These are phyloP conservation scores for Kryptolebias marmoratus DNA, from an alignment of 2,113 vertebrate genomes.

Conservation along the genomic window DNA sequence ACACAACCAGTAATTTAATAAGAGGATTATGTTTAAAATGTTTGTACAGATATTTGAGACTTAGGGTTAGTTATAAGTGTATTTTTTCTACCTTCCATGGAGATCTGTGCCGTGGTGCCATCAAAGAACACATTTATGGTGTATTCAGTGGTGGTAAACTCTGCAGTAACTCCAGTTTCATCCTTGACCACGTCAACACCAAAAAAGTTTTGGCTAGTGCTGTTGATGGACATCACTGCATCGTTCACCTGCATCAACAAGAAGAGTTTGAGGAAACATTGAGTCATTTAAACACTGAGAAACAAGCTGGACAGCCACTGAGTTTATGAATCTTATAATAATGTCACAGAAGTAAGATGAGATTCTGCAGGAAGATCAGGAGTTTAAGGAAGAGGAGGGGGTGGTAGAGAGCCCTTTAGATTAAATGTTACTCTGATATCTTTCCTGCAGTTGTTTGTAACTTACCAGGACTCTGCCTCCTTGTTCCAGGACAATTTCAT, in stretches of 20 bases:
- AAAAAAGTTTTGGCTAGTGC: background rate
- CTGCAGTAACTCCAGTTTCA: constrained; percentile 13
- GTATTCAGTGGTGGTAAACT: fast-evolving
- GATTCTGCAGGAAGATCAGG: too few species aligned
- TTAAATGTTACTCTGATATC: too few species aligned
- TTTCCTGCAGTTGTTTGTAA: too few species aligned
- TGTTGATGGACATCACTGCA: background rate
- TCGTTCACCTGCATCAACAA: background rate
- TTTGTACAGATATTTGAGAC: background rate
- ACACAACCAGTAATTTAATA: background rate
- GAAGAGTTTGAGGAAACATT: background rate
- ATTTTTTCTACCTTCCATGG: background rate
- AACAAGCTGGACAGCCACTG: too few species aligned
- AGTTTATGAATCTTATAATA: too few species aligned
- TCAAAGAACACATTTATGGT: constrained; percentile 8
- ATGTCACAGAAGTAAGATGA: too few species aligned
- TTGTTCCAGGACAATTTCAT: background rate
- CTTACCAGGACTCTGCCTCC: background rate
- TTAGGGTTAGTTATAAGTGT: too few species aligned
- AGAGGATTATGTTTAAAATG: background rate
- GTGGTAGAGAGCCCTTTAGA: too few species aligned
- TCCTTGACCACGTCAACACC: background rate
- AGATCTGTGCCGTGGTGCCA: constrained; percentile 10
- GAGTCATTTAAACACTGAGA: too few species aligned
- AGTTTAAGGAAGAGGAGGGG: too few species aligned